These are phyloP conservation scores for Netelia virgata DNA, from an alignment of 2,888 invertebrate species.

Conservation along the genomic window DNA sequence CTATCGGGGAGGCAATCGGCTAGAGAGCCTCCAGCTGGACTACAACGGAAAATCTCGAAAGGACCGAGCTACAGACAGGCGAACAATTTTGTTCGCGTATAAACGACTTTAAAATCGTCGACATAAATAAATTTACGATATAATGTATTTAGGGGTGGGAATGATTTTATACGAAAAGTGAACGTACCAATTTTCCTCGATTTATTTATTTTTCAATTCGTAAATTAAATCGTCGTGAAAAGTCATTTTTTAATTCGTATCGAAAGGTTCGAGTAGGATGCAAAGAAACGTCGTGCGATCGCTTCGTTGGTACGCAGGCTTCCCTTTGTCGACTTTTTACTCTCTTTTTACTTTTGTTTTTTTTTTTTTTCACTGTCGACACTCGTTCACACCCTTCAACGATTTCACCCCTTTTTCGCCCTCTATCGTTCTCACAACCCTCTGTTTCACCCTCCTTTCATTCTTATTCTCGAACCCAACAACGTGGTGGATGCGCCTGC, in stretches of 20 bases:
- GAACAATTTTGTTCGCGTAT: too few relatives aligned
- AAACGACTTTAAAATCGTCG: too few relatives aligned
- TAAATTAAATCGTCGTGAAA: too few relatives aligned
- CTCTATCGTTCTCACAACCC: slow-evolving; percentile 16
- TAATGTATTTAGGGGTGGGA: too few relatives aligned
- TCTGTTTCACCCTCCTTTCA: not conserved
- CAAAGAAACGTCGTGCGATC: too few relatives aligned
- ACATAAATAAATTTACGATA: too few relatives aligned
- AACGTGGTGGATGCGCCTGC: slow-evolving; percentile 47
- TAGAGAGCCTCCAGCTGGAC: slow-evolving; percentile 36
- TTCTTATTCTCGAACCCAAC: slow-evolving; percentile 54
- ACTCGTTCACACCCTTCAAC: not conserved
- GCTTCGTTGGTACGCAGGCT: too few relatives aligned
- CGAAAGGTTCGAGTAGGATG: too few relatives aligned
- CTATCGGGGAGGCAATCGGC: slow-evolving; percentile 78
- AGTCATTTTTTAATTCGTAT: too few relatives aligned
- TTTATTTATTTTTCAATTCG: too few relatives aligned
- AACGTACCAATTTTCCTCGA: too few relatives aligned
- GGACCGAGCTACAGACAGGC: not conserved
- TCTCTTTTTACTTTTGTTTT: not conserved
- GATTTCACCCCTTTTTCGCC: slow-evolving; percentile 14
- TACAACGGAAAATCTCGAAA: not conserved
- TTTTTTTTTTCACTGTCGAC: not conserved
- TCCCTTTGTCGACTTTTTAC: slow-evolving; percentile 2
- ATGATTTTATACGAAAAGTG: too few relatives aligned